phyloP scores from a whole-genome alignment of 2,888 invertebrate species.

The Melipona bicolor region DNA sequence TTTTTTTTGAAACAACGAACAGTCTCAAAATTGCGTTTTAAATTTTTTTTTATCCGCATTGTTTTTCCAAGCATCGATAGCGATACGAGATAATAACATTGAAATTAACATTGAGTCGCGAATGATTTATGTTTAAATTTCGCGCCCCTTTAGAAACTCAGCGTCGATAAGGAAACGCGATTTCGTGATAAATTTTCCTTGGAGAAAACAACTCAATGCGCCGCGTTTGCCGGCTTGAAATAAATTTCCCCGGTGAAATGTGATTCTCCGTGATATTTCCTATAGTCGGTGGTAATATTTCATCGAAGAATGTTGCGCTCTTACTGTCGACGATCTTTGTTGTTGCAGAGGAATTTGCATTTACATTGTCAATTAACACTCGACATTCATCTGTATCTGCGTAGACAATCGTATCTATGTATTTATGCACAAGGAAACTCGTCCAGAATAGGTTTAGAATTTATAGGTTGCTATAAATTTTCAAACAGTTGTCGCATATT shows the following conservation, averaged over 20 bases:
- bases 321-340: conserved; percentile 9
- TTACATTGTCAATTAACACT: conserved; percentile 34
- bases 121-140: neutral
- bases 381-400: neutral
- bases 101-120: neutral
- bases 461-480: neutral
- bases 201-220: neutral
- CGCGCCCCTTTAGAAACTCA: neutral
- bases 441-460: too few relatives aligned
- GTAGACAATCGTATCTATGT: neutral
- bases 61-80: neutral
- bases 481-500: neutral
- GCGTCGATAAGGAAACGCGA: neutral
- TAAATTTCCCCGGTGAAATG: conserved; percentile 15
- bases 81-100: neutral
- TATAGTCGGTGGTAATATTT: conserved; percentile 5
- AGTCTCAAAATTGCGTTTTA: neutral
- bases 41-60: neutral
- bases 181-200: neutral
- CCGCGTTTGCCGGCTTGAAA: neutral
- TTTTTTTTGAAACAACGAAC: too few relatives aligned
- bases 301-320: conserved; percentile 1
- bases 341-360: conserved; percentile 24
- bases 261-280: conserved; percentile 1
- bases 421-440: neutral